These are phyloP conservation scores for Pimephales promelas DNA, from an alignment of 2,113 vertebrate species.

Conservation along the genomic window DNA sequence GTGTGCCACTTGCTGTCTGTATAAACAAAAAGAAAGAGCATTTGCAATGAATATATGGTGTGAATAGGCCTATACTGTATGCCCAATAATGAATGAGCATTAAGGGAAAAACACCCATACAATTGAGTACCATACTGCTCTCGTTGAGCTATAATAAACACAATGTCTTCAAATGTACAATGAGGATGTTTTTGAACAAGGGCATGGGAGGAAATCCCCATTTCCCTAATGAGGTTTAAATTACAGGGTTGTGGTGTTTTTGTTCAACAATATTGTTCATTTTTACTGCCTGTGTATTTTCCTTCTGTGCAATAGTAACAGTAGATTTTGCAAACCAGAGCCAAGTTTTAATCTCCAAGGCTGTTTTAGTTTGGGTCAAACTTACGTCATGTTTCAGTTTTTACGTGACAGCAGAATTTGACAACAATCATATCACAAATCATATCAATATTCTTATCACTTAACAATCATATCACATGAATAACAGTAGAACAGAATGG, in stretches of 20 bases:
- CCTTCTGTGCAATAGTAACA: neutral
- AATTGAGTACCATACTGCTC: neutral
- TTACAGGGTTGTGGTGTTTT: conserved; percentile 12
- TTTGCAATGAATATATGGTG: neutral
- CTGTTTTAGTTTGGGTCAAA: conserved; percentile 1
- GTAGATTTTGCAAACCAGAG: neutral
- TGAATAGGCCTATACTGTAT: neutral
- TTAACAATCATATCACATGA: neutral
- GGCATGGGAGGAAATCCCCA: conserved; percentile 16
- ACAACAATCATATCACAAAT: neutral
- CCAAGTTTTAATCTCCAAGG: conserved; percentile 15
- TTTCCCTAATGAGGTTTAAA: conserved; percentile 17
- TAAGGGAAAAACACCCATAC: neutral
- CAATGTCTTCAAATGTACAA: conserved; percentile 21
- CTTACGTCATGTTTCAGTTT: neutral
- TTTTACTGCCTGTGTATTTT: neutral
- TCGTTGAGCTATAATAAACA: neutral
- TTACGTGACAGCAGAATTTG: neutral
- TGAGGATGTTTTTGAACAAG: conserved; percentile 17
- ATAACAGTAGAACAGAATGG: neutral
- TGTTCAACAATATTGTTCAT: neutral
- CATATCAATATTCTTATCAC: neutral
- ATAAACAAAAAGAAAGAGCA: no score
- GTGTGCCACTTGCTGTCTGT: no score
- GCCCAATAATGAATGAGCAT: neutral